Base-by-base conservation (phyloP, 2,888 invertebrate species). In the Oscheius onirici region DNA sequence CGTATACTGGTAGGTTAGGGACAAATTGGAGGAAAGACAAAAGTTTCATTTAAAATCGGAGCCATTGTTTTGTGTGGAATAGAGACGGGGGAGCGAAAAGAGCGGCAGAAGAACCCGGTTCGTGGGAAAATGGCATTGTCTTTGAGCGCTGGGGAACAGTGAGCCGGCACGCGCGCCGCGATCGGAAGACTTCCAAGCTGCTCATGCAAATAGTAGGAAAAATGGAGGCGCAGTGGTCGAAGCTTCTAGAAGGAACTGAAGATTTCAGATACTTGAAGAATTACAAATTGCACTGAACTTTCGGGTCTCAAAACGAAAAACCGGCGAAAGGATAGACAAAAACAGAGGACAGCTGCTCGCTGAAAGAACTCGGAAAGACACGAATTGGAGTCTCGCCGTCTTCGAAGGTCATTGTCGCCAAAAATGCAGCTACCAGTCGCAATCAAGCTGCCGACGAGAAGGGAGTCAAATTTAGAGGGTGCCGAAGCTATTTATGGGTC, bases 351-450 rank as follows among this genome's bases (percentile, higher is more conserved):
- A 13, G 13, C n/a, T 26, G 15, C 57, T 20, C 34, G 13, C 57
- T 58, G 3, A 13, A 5, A 17, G 55, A 28, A 55, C 22, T 55
- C 41, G 41, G 41, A 20, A 40, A 46, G 46, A 34, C 34, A 6
- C 34, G 34, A 34, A 34, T 34, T 34, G n/a, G 58, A 58, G 41
- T 41, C 41, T 40, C 57, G 26, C 20, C 26, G 8, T 20, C 20
- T 17, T 52, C 41, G 20, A 40, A 58, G 58, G 58, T 58, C 58
- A 43, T 58, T 34, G 34, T 34, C 40, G 55, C 40, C 58, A 58
- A 58, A 58, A 58, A 58, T 40, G 58, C 58, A 58, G 58, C 58
- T 58, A 41, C 58, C 58, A 58, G 55, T 52, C 52, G 52, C 58
- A 51, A 51, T 51, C 51, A 51, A 51, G 51, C 22, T 20, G 17